These are phyloP conservation scores for Paratilapia polleni DNA, from an alignment of 2,113 vertebrate species.

Conservation along the genomic window DNA sequence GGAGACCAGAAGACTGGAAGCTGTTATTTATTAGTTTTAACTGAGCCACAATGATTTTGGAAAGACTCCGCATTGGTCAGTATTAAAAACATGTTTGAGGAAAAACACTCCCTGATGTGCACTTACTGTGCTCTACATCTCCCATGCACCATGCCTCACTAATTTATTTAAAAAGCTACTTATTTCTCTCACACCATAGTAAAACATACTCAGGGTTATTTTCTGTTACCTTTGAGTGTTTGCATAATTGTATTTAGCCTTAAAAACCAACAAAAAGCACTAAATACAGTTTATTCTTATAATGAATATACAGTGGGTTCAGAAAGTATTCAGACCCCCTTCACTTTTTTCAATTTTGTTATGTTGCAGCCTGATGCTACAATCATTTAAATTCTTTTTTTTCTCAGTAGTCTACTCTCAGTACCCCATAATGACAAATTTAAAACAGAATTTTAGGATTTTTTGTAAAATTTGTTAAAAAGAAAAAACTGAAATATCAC, in stretches of 20 bases:
- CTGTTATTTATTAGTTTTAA: constrained; percentile 36
- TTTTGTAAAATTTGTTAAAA: no score
- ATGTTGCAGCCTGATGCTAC: no score
- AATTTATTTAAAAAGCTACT: background rate
- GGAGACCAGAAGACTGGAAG: constrained; percentile 10
- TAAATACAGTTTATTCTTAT: background rate
- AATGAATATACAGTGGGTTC: no score
- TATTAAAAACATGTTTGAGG: background rate
- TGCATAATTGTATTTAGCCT: background rate
- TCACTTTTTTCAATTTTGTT: no score
- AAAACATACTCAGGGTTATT: rapidly evolving
- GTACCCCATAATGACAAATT: no score
- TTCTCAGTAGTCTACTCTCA: no score
- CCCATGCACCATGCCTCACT: background rate
- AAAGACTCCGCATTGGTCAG: constrained; percentile 16
- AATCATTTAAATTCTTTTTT: no score
- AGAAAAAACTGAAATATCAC: no score
- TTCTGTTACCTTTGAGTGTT: background rate
- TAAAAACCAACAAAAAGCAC: background rate
- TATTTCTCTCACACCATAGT: background rate
- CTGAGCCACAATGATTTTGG: constrained; percentile 12
- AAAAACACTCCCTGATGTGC: no score
- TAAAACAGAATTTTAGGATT: no score
- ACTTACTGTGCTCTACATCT: background rate
- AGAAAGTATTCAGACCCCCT: no score